Evolutionary conservation across 1,140 invertebrate species (phyloP), one percentile per base, ranked within the genome.

Genomic region (Campodea augens): DNA sequence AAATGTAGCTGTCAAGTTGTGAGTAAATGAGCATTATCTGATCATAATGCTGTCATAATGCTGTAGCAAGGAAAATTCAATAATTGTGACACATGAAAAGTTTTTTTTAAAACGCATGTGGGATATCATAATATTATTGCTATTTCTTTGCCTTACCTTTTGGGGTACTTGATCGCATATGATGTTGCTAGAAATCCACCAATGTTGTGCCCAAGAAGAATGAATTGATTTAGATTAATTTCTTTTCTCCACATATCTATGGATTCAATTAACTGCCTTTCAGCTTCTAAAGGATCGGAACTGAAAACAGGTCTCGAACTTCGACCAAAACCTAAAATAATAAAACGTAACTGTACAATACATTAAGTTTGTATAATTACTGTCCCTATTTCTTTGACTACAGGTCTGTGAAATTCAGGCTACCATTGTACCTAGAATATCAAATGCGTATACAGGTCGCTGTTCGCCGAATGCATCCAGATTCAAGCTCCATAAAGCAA

Each of bases 221-320:
- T 77, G 62, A 97, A 82, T 59, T 85, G 76, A 0, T 85, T 74
- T 3, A 98, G 67, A 52, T 85, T 79, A 72, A 96, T 81, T 63
- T 84, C 77, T 49, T 79, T 70, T 40, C 92, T 69, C 91, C 92
- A 98, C 65, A 88, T 82, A 67, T 98, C 92, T 1, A 98, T 80
- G 0, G 90, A 85, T 51, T 77, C 73, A 1, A 97, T 81, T 61
- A 93, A 78, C 55, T 96, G 84, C 36, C 73, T 67, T 59, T 98
- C 93, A 25, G 83, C 88, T 54, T 84, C 70, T 15, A 73, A 58
- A 0, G 86, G 72, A 61, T 91, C 77, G 13, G 58, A 71, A 50
- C 78, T 78, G 61, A 96, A 97, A 43, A 62, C 61, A 4, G 90
- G 86, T 22, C 93, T 70, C 22, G 86, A 89, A 55, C 90, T 95